phyloP scores from a whole-genome alignment of 2,797 vertebrate genomes.

The Glossophaga mutica region DNA sequence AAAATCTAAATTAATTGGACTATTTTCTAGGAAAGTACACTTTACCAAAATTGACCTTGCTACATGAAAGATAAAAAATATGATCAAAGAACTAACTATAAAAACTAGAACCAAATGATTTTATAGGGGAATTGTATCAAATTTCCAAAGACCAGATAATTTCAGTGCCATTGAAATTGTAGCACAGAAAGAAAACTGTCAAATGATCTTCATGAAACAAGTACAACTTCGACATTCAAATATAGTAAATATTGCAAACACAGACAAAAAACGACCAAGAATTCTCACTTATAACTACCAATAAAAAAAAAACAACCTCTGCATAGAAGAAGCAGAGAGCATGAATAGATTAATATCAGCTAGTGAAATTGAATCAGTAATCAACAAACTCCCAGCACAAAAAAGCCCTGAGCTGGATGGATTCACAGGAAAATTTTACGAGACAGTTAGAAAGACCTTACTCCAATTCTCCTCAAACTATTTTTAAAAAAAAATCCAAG shows the following conservation, averaged over 20 bases:
- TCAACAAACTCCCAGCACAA: too few relatives aligned
- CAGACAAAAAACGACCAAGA: not conserved
- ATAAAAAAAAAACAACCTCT: not conserved
- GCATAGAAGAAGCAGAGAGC: too few relatives aligned
- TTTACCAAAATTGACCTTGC: not conserved
- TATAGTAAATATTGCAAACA: not conserved
- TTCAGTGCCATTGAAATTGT: not conserved
- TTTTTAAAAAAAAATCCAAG: too few relatives aligned
- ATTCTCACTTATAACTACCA: not conserved
- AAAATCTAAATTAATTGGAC: not conserved
- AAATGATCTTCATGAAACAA: not conserved
- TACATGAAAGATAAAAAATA: not conserved
- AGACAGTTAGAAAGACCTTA: too few relatives aligned
- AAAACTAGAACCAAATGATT: not conserved
- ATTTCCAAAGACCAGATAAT: not conserved
- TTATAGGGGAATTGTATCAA: not conserved
- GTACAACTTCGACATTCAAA: not conserved
- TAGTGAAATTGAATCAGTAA: too few relatives aligned
- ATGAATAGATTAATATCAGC: too few relatives aligned
- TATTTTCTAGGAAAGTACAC: not conserved
- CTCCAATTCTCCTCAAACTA: too few relatives aligned
- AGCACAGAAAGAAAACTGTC: not conserved
- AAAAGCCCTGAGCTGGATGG: too few relatives aligned
- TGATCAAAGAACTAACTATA: not conserved
- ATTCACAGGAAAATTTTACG: too few relatives aligned